Base-by-base conservation (phyloP, 2,888 invertebrate species). In the Lamproptera curius region DNA sequence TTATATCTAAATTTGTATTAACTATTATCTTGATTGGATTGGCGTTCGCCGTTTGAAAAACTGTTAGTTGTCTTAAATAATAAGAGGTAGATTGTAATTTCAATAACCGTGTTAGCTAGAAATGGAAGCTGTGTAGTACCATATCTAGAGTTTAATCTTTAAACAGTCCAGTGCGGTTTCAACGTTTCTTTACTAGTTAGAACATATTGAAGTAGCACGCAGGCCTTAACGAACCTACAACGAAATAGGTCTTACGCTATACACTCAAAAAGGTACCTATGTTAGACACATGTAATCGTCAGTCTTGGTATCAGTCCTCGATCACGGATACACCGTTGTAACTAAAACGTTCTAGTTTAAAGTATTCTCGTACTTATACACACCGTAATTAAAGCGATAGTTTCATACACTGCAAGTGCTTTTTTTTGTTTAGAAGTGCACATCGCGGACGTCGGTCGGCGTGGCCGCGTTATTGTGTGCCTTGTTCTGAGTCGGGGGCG, bases 381-480 rank as follows among this genome's bases (percentile, higher is more conserved):
- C 78, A 81, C 78, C 79, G 78, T 70, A 70, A 69, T 70, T 75
- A 75, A 75, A 73, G 69, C 72, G 63, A 67, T 61, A 58, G 66
- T 66, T 62, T 60, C 31, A 47, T 37, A 36, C 42, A 42, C 49
- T 48, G 47, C 52, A 46, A 50, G 48, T 43, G 36, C n/a, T n/a
- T n/a, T n/a, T n/a, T n/a, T n/a, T 54, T 46, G 51, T 84, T 86
- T 67, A 94, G 86, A 94, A 95, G 79, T 94, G 92, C 58, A 96
- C 92, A 79, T 96, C 94, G 63, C 94, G 90, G 63, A 95, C 93
- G 78, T 96, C 96, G 63, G 95, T 95, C 62, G 95, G 95, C 45
- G 95, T 95, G 60, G 92, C 92, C 60, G 95, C 93, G 77, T 92
- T 92, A 78, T 91, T 92, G 81, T 92, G 92, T 57, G 91, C 90